Base-by-base conservation (phyloP, 2,888 invertebrate genomes). In the Melanophora roralis region DNA sequence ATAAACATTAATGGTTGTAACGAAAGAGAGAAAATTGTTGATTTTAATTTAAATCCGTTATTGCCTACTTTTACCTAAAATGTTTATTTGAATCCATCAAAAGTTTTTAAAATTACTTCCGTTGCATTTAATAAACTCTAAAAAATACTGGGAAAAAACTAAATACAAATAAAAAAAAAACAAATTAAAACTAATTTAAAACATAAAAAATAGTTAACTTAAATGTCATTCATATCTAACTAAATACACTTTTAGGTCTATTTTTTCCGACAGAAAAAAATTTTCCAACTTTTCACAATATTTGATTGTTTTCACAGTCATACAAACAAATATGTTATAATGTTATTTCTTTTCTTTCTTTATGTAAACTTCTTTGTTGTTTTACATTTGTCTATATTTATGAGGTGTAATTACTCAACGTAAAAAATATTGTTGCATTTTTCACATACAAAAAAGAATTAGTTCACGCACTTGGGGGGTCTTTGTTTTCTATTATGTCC, bases 401-500 rank as follows among this genome's bases (percentile, higher is more conserved):
- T 74, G 64, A 47, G 36, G 65, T 60, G 65, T 75, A 79, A 79
- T 79, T 79, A 79, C 75, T 75, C 74, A 79, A 79, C 65, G 62
- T 68, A 23, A 73, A 68, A 71, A 64, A 27, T 49, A 76, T 76
- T 77, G 43, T 64, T 77, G 64, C 69, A 77, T 77, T 77, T 64
- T 64, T 49, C 62, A 65, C 76, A 64, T 64, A 77, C 64, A 74
- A 71, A 51, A 71, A 59, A n/a, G n/a, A n/a, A 65, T 40, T 71
- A 65, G 60, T 79, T 71, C 60, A 79, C 79, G 79, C 79, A 71
- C 79, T 75, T 74, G 79, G 79, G 79, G 75, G 79, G 73, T 68
- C 68, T 78, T 49, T 49, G 40, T 47, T 36, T 6, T 51, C 16
- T 67, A 59, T 27, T 27, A 27, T 59, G 67, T 53, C 59, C 23